phyloP scores from a whole-genome alignment of 2,888 invertebrate species.

The Athalia rosae region DNA sequence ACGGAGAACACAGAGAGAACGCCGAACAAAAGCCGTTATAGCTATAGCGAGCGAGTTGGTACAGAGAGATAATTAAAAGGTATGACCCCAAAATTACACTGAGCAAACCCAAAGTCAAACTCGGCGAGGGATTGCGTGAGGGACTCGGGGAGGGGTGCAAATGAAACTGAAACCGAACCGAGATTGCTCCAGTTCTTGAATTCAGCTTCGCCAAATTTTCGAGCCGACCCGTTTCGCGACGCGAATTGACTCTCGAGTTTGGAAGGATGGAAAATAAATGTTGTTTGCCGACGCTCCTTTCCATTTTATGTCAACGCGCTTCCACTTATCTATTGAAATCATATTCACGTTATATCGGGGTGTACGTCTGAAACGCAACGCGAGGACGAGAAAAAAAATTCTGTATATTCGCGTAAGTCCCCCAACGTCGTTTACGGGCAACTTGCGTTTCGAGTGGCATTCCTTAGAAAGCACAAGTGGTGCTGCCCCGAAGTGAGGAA shows the following conservation, averaged over 20 bases:
- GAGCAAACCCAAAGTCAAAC: conserved; percentile 16
- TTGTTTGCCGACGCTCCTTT: conserved; percentile 12
- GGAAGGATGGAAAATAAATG: conserved; percentile 22
- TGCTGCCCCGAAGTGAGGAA: conserved; percentile 10
- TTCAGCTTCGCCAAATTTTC: conserved; percentile 6
- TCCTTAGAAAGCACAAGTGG: conserved; percentile 34
- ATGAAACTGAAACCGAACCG: conserved; percentile 21
- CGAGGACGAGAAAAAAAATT: too few relatives aligned
- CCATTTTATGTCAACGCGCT: neutral
- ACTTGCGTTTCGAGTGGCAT: conserved; percentile 28
- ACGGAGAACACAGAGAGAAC: neutral
- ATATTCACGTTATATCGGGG: too few relatives aligned
- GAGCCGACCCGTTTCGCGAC: neutral
- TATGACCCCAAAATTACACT: conserved; percentile 15
- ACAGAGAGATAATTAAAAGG: conserved; percentile 18
- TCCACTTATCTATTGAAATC: too few relatives aligned
- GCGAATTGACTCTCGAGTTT: neutral
- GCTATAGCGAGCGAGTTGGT: neutral
- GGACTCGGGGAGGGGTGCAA: too few relatives aligned
- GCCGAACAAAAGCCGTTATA: neutral
- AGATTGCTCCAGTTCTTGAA: conserved; percentile 24
- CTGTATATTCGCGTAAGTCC: conserved; percentile 2
- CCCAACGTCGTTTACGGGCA: conserved; percentile 4
- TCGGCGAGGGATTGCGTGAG: neutral
- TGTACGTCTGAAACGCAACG: neutral